Percentiles rank a stretch among this genome's conserved stretches.
phyloP scores from a whole-genome alignment of 2,797 vertebrate genomes.

The Dallia pectoralis region DNA sequence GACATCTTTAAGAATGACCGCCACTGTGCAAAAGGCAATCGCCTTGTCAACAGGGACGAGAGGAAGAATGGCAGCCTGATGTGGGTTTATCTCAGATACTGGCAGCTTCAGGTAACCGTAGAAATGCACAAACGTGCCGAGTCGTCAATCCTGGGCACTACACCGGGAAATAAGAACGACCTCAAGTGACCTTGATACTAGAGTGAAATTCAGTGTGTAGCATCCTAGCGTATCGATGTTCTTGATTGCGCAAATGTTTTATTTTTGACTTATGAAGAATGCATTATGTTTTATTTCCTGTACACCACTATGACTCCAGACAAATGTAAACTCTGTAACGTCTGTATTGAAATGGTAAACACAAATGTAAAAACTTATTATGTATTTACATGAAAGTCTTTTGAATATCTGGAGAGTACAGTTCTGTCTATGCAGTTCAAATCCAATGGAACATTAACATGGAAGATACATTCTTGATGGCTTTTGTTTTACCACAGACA shows the following conservation, averaged over 20 bases:
- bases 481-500: no score
- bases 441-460: not conserved
- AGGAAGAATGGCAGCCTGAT: slow-evolving; percentile 90
- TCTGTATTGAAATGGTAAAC: not conserved
- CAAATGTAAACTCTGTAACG: not conserved
- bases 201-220: no score
- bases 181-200: slow-evolving; percentile 8
- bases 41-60: slow-evolving; percentile 80
- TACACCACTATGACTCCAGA: not conserved
- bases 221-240: no score
- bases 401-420: not conserved
- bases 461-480: not conserved
- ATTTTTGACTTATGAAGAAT: not conserved
- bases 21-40: slow-evolving; percentile 76
- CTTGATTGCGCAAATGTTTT: not conserved
- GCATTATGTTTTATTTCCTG: not conserved
- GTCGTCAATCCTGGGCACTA: slow-evolving; percentile 68
- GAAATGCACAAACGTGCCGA: slow-evolving; percentile 85
- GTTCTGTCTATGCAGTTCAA: not conserved
- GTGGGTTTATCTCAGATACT: slow-evolving; percentile 96
- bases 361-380: not conserved
- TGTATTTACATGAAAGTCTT: no score
- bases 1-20: slow-evolving; percentile 93
- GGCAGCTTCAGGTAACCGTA: slow-evolving; percentile 85
- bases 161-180: not conserved